Evolutionary conservation across 1,140 invertebrate genomes (phyloP).

Genomic region (Leptinotarsa defecta): DNA sequence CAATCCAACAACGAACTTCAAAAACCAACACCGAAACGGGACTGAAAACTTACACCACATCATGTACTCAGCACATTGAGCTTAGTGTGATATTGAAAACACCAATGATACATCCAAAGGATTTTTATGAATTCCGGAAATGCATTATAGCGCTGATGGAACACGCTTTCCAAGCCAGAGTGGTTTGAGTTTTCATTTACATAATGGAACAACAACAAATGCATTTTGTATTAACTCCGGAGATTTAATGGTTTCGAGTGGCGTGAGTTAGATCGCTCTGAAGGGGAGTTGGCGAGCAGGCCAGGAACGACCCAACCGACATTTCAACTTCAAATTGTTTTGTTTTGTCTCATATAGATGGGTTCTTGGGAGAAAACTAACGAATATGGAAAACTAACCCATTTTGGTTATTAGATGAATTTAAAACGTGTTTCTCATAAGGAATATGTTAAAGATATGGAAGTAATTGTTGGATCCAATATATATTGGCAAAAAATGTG

Average conservation of each 20-base stretch:
- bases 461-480: too few relatives aligned
- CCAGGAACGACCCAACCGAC: not conserved
- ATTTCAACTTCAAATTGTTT: too few relatives aligned
- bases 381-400: too few relatives aligned
- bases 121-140: constrained; percentile 51
- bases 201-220: constrained; percentile 59
- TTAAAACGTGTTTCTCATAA: too few relatives aligned
- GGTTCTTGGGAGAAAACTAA: too few relatives aligned
- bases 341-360: too few relatives aligned
- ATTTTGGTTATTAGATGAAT: too few relatives aligned
- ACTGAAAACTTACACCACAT: not conserved
- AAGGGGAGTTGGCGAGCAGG: constrained; percentile 7
- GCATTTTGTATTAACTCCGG: constrained; percentile 58
- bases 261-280: constrained; percentile 28
- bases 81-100: constrained; percentile 30
- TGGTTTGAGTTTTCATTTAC: constrained; percentile 57
- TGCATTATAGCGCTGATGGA: constrained; percentile 51
- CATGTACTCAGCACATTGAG: not conserved
- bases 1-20: too few relatives aligned
- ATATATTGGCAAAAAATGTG: too few relatives aligned
- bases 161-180: constrained; percentile 47
- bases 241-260: constrained; percentile 54
- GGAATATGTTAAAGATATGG: too few relatives aligned
- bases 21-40: not conserved
- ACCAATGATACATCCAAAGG: constrained; percentile 33